Base-by-base conservation (phyloP, 2,888 invertebrate genomes). In the Celastrina argiolus region DNA sequence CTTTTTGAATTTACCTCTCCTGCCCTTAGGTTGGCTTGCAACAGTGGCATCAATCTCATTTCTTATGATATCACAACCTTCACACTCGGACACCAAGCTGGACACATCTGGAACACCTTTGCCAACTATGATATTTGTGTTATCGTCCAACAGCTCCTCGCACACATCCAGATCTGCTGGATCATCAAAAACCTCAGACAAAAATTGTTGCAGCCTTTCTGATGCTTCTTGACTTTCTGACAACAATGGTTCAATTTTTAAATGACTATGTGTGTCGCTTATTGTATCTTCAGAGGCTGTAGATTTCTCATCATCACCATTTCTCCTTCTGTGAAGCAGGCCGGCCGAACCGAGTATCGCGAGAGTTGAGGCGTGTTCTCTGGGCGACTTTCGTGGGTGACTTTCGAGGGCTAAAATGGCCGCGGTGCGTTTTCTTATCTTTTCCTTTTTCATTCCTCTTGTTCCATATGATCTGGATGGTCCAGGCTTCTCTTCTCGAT, bases 361-460 rank as follows among this genome's bases (percentile, higher is more conserved):
- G 68, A 97, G 83, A 0, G 97, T 97, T 0, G 97, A 97, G 0
- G 97, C 97, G 79, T 97, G 97, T 80, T 97, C 97, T 26, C 97
- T 90, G 0, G 97, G 97, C 0, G 96, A 97, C 78, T 97, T 97
- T 51, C 97, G 88, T 0, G 97, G 95, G 69, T 94, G 94, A 36
- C 88, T 88, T 61, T 92, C 92, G 5, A 85, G 70, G 0, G 88
- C 85, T 28, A 84, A 68, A 1, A 86, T 65, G 63, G 81, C 80
- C 0, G 84, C 81, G 0, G 85, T 81, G 1, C 86, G 80, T 68
- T 85, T 85, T 61, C 83, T 77, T 6, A 84, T 79, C 68, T 81
- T 83, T 71, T 81, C 84, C 69, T 84, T 83, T 71, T 89, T 88
- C 84, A 82, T 87, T 0, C 87, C 89, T 45, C 89, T 80, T 14